Conservation (phyloP, 2,888 invertebrate genomes). For the Seira ritae region DNA sequence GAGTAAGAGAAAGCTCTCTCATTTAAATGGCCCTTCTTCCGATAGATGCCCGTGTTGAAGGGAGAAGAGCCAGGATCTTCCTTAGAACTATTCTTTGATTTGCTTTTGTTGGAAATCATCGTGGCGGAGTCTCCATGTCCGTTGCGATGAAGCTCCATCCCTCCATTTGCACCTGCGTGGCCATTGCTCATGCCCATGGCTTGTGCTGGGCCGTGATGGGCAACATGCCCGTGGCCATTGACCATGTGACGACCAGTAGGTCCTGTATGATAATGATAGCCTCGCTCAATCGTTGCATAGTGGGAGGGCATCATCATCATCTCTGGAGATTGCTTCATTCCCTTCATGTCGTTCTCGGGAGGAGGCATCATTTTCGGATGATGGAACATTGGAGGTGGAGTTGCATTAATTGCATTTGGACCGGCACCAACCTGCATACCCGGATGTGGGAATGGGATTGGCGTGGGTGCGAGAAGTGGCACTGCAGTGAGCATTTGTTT, state of each 20-base stretch:
- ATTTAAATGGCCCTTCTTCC: constrained; percentile 93
- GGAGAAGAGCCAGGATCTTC: constrained; percentile 78
- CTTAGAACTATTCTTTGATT: constrained; percentile 71
- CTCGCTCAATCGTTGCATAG: constrained; percentile 73
- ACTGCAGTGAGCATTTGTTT: constrained; percentile 70
- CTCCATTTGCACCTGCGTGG: constrained; percentile 28
- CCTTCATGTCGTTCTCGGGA: constrained; percentile 50
- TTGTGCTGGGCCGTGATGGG: constrained; percentile 29
- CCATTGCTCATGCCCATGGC: constrained; percentile 49
- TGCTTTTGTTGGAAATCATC: constrained; percentile 72
- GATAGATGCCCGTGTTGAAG: constrained; percentile 89
- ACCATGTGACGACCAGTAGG: constrained; percentile 56
- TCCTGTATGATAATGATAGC: constrained; percentile 71
- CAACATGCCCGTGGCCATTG: constrained; percentile 48
- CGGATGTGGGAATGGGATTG: constrained; percentile 71
- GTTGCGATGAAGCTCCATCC: constrained; percentile 62
- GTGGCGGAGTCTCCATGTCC: constrained; percentile 70
- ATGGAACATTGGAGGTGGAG: constrained; percentile 72
- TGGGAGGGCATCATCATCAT: constrained; percentile 70
- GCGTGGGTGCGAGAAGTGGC: constrained; percentile 72
- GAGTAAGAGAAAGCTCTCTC: constrained; percentile 96
- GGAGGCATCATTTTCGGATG: constrained; percentile 70
- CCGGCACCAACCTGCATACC: constrained; percentile 68
- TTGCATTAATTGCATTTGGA: constrained; percentile 69
- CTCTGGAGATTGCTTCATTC: constrained; percentile 66